phyloP scores from a whole-genome alignment of 2,797 vertebrate genomes.

The Orientallactaga sibirica region DNA sequence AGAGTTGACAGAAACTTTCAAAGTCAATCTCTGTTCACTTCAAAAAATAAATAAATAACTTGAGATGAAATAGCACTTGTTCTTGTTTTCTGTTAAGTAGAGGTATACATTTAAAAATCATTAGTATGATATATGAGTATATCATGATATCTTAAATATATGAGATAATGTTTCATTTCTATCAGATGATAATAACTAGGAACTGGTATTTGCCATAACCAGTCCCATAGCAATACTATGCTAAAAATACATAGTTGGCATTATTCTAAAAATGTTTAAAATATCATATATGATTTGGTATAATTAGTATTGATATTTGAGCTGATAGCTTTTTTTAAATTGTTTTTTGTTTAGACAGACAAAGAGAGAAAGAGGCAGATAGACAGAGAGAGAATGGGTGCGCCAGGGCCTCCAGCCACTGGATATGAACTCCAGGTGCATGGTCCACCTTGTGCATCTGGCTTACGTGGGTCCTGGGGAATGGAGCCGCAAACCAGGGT shows the following conservation, averaged over 20 bases:
- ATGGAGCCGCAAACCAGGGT: too few relatives aligned
- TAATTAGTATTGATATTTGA: constrained; percentile 16
- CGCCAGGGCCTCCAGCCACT: too few relatives aligned
- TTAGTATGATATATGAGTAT: background rate
- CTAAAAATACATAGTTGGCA: background rate
- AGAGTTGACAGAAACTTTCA: background rate
- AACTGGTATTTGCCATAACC: background rate
- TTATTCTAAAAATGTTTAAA: constrained; percentile 26
- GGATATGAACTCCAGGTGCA: too few relatives aligned
- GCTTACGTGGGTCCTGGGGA: too few relatives aligned
- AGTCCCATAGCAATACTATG: background rate
- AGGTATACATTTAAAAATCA: background rate
- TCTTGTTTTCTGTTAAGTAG: background rate
- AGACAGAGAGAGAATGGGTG: too few relatives aligned
- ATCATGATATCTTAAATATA: constrained; percentile 4
- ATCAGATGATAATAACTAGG: background rate
- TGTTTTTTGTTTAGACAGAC: too few relatives aligned
- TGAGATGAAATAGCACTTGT: background rate
- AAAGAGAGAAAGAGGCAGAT: too few relatives aligned
- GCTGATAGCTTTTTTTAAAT: background rate
- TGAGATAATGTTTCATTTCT: background rate
- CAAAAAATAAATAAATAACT: background rate
- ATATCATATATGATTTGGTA: constrained; percentile 16
- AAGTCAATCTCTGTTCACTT: background rate
- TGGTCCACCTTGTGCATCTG: too few relatives aligned